A percentile compares a stretch with the other conserved stretches of the same genome.
These are phyloP conservation scores for Cryptus armator DNA, from an alignment of 2,888 invertebrate genomes.

Conservation along the genomic window DNA sequence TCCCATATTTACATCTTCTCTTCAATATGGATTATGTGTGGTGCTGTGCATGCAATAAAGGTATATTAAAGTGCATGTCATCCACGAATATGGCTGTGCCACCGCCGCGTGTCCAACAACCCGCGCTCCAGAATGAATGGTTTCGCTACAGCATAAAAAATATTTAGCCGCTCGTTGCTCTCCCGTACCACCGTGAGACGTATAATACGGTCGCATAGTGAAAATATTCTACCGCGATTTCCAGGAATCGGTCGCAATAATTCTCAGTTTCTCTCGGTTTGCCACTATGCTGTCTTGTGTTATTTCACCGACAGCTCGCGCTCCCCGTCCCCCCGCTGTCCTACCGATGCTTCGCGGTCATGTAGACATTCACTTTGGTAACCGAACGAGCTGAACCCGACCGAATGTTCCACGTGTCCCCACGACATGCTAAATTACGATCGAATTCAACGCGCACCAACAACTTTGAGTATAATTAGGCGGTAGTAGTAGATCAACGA, in stretches of 20 bases:
- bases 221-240: conserved; percentile 32
- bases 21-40: neutral
- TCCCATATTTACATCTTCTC: neutral
- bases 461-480: conserved; percentile 15
- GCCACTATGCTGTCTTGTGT: conserved; percentile 17
- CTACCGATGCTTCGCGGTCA: conserved; percentile 4
- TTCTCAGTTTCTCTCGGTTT: conserved; percentile 18
- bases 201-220: conserved; percentile 11
- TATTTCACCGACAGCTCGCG: neutral
- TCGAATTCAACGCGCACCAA: conserved; percentile 8
- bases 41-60: neutral
- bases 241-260: conserved; percentile 30
- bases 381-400: neutral
- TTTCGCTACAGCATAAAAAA: conserved; percentile 26
- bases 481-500: neutral
- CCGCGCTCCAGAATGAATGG: conserved; percentile 17
- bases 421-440: conserved; percentile 22
- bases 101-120: conserved; percentile 23
- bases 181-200: neutral
- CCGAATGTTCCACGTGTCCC: conserved; percentile 1
- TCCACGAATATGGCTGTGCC: neutral
- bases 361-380: neutral
- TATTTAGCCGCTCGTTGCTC: conserved; percentile 9
- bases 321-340: neutral
- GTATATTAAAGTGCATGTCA: neutral